Percentiles rank a stretch among this genome's conserved stretches.
These are phyloP conservation scores for Coenonympha arcania DNA, from an alignment of 2,888 invertebrate genomes.

Conservation along the genomic window DNA sequence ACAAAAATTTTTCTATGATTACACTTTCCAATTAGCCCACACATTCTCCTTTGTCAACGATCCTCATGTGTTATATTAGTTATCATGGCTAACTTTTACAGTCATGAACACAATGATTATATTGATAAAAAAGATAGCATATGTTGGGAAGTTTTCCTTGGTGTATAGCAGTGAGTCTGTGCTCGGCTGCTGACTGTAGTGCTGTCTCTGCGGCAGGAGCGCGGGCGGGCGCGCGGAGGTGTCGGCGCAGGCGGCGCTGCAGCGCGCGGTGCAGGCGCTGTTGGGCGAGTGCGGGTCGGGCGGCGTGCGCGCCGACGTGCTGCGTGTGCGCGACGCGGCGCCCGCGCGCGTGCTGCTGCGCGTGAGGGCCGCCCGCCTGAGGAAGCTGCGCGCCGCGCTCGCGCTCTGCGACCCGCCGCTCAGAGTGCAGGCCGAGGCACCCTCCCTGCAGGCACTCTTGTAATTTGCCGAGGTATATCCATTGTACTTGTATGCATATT, in stretches of 20 bases:
- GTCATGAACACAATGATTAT: too few relatives aligned
- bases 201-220: conserved; percentile 15
- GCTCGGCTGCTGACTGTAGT: background rate
- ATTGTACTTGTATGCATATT: background rate
- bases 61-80: too few relatives aligned
- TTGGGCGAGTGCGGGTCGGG: conserved; percentile 41
- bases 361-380: conserved; percentile 51
- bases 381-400: conserved; percentile 36
- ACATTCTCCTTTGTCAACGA: too few relatives aligned
- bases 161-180: too few relatives aligned
- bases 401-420: conserved; percentile 28
- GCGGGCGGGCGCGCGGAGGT: conserved; percentile 27
- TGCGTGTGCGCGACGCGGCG: conserved; percentile 31
- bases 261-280: conserved; percentile 30
- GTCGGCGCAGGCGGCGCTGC: conserved; percentile 32
- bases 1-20: too few relatives aligned
- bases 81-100: too few relatives aligned
- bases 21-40: too few relatives aligned
- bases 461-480: conserved; percentile 15
- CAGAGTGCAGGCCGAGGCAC: conserved; percentile 31
- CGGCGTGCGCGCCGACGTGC: conserved; percentile 39
- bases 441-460: conserved; percentile 37
- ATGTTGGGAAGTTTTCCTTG: too few relatives aligned
- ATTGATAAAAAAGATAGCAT: too few relatives aligned
- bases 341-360: conserved; percentile 61